Conservation (phyloP, 92 coral and sea anemone species). For the Zoanthus solanderi region DNA sequence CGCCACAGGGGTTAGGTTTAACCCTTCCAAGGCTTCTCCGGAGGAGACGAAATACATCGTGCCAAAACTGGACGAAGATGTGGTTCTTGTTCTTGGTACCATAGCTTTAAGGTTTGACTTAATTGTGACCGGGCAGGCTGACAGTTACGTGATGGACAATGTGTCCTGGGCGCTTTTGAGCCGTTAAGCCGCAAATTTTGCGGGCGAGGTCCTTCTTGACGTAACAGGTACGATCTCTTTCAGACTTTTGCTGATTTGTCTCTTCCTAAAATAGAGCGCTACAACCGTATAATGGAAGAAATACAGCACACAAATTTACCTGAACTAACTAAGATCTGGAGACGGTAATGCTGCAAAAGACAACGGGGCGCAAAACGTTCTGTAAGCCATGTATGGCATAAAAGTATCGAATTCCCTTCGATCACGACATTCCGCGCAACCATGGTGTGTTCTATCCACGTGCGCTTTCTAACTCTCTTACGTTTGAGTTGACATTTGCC, state of each 20-base stretch:
- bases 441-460: conserved; percentile 33
- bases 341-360: neutral
- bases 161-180: neutral
- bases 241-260: no score
- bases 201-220: no score
- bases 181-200: no score
- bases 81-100: neutral
- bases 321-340: conserved; percentile 2
- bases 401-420: conserved; percentile 35
- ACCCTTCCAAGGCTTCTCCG: conserved; percentile 36
- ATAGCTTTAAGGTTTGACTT: conserved; percentile 32
- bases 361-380: neutral
- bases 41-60: neutral
- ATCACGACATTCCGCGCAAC: conserved; percentile 30
- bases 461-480: neutral
- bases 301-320: neutral
- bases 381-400: neutral
- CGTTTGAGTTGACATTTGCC: neutral
- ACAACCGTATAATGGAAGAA: neutral
- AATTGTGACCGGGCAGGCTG: conserved; percentile 16
- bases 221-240: no score
- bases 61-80: no score
- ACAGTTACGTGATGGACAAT: conserved; percentile 20
- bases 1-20: conserved; percentile 33
- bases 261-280: neutral